A percentile compares a stretch with the other conserved stretches of the same genome.
Conservation (phyloP, 2,888 invertebrate genomes). For the Hyposoter dolosus region DNA sequence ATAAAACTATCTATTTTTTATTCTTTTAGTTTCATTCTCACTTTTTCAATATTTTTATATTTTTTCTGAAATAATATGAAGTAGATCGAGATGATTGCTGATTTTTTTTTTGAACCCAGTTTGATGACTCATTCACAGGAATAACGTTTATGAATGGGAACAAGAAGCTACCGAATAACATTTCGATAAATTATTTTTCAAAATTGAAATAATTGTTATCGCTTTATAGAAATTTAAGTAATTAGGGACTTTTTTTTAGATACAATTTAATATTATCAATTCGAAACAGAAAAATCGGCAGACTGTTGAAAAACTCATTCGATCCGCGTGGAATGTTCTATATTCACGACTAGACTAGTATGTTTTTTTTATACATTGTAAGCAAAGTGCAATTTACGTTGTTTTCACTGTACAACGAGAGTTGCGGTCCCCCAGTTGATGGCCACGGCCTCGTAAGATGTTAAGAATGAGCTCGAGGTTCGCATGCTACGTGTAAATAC, state of each 20-base stretch:
- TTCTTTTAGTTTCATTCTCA: not conserved
- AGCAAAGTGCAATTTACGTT: constrained; percentile 19
- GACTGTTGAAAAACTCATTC: not conserved
- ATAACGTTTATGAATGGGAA: too few relatives aligned
- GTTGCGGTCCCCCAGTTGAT: constrained; percentile 36
- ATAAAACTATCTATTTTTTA: not conserved
- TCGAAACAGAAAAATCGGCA: not conserved
- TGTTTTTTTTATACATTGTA: constrained; percentile 2
- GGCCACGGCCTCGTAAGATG: constrained; percentile 66
- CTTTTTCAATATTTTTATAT: not conserved
- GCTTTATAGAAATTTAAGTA: not conserved
- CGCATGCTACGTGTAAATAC: constrained; percentile 44
- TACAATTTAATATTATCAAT: not conserved
- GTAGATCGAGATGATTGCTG: not conserved
- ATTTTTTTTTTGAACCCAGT: not conserved
- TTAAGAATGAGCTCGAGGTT: constrained; percentile 51
- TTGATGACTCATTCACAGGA: too few relatives aligned
- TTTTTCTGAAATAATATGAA: not conserved
- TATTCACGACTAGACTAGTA: not conserved
- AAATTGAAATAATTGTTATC: not conserved
- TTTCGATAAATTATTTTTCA: too few relatives aligned
- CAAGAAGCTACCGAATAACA: too few relatives aligned
- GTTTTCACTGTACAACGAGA: constrained; percentile 56
- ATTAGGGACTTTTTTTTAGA: not conserved
- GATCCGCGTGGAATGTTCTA: not conserved